phyloP scores from a whole-genome alignment of 2,113 vertebrate species.

The Rhombomys opimus region DNA sequence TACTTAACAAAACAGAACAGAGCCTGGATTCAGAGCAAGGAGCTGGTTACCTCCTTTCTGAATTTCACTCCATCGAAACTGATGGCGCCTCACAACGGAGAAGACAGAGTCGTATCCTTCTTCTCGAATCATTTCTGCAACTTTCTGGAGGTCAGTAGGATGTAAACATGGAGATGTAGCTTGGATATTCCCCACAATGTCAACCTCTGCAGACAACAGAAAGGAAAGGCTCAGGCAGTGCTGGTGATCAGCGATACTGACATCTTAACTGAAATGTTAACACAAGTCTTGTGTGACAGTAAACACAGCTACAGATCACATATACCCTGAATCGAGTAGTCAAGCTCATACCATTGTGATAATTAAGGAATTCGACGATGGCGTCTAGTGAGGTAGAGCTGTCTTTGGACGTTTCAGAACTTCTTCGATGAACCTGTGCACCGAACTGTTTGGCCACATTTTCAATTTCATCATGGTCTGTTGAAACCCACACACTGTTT shows the following conservation, averaged over 20 bases:
- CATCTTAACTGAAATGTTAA: constrained; percentile 35
- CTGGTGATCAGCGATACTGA: background rate
- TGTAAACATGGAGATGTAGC: constrained; percentile 97
- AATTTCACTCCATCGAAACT: constrained; percentile 96
- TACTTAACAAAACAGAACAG: background rate
- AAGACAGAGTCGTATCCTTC: constrained; percentile 94
- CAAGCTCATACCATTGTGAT: constrained; percentile 87
- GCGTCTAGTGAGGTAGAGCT: constrained; percentile 93
- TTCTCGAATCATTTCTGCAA: constrained; percentile 90
- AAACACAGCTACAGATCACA: constrained; percentile 9
- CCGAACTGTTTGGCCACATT: constrained; percentile 91
- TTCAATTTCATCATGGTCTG: constrained; percentile 95
- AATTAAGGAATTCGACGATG: constrained; percentile 92
- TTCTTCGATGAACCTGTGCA: constrained; percentile 92
- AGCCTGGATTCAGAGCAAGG: background rate
- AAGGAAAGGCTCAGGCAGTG: background rate
- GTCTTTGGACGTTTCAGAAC: constrained; percentile 93
- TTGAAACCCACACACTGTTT: constrained; percentile 96
- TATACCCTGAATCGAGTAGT: constrained; percentile 7
- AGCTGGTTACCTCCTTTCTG: constrained; percentile 89
- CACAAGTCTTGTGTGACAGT: background rate
- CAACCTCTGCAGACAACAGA: constrained; percentile 88
- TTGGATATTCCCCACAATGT: constrained; percentile 95
- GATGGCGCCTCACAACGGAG: constrained; percentile 94
- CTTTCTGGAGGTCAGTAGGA: constrained; percentile 91